Percentiles rank a stretch among this genome's conserved stretches.
Evolutionary conservation across 2,113 vertebrate species (phyloP).

Genomic region (Psephotus haematonotus): DNA sequence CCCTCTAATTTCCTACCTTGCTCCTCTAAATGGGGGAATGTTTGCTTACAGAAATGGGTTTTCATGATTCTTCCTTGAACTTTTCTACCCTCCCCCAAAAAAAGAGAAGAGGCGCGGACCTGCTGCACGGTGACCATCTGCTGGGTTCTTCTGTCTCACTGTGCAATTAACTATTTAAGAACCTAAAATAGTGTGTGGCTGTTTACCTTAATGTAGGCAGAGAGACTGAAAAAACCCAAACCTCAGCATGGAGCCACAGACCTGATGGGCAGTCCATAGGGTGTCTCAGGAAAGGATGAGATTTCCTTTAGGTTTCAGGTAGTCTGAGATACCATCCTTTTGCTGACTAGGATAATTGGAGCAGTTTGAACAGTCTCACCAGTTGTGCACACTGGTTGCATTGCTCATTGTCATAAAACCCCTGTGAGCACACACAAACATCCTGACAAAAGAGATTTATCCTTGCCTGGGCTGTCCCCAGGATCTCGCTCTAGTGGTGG

Average conservation of each 20-base stretch:
- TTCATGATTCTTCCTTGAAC: neutral
- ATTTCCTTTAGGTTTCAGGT: neutral
- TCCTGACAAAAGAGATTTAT: neutral
- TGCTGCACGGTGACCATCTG: conserved; percentile 25
- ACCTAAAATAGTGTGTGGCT: neutral
- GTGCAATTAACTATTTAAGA: conserved; percentile 7
- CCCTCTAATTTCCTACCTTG: neutral
- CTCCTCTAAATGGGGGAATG: neutral
- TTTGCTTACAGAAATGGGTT: neutral
- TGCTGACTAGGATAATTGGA: neutral
- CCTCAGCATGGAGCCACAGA: fast-evolving
- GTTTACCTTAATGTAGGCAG: neutral
- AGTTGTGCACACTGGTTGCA: neutral
- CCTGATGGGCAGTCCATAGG: neutral
- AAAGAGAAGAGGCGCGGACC: neutral
- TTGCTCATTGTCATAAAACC: neutral
- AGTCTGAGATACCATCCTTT: neutral
- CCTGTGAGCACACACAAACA: neutral
- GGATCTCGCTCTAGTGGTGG: neutral
- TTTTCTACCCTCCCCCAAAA: neutral
- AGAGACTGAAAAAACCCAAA: neutral
- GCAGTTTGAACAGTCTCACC: neutral
- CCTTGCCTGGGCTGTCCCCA: neutral
- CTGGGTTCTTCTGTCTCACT: neutral
- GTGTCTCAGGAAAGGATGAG: neutral